Base-by-base conservation (phyloP, 92 coral and sea anemone genomes). In the Heteractis magnifica region DNA sequence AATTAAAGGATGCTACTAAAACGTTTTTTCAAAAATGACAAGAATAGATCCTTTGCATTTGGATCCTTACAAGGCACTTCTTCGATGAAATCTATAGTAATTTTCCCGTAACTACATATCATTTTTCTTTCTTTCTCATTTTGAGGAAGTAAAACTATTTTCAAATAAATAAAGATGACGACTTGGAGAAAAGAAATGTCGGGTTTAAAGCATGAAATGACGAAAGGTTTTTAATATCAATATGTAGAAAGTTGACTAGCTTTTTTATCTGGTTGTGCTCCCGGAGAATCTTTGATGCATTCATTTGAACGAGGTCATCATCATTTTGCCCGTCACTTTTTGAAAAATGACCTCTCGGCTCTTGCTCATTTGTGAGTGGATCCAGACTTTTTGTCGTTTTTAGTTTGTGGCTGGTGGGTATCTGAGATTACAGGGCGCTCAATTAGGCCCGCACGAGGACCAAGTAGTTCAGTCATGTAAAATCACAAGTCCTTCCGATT, bases 301-400 rank as follows among this genome's bases (percentile, higher is more conserved):
- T 74, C 56, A 74, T 3, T 48, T 55, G 9, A 48, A 48, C 53
- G 56, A 48, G 53, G 49, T 51, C 77, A 74, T 48, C 77, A 49
- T 48, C 6, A 48, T 74, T 74, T 74, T 74, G 56, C 56, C 78
- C 78, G 73, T 68, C 73, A 68, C 73, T 68, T 68, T 68, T 68
- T 68, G 73, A 68, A 68, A 68, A 68, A 68, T 68, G 73, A 21
- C 48, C 73, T 26, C 49, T 68, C 73, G 73, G 23, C 73, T 64
- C 71, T 26, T 2, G 73, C 73, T 6, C 49, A 26, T 12, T 68
- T 23, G 49, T 65, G 23, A 68, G 73, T 68, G 49, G 73, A 20
- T 20, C 73, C 73, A 48, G 73, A 68, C 13, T 68, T 18, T 18
- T n/a, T 23, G 73, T 68, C 73, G 44, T 68, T 68, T 21, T 14